Base-by-base conservation (phyloP, 2,113 vertebrate genomes). In the Hippolais icterina region DNA sequence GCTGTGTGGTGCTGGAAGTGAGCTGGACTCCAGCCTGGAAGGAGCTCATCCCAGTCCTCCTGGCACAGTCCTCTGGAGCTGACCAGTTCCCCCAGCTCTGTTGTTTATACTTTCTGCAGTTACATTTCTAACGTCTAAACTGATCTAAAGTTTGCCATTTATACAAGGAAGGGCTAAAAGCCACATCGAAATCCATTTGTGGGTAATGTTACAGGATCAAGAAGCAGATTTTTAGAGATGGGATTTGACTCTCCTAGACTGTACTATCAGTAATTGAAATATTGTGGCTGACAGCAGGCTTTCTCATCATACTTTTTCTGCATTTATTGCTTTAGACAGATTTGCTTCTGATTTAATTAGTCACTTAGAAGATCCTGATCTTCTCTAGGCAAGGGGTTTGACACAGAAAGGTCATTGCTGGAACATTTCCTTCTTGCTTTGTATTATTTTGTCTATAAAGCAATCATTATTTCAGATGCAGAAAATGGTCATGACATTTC, bases 341-440 rank as follows among this genome's bases (percentile, higher is more conserved):
- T 56, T 71, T 35, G 61, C 12, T 93, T 94, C 53, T 68, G 19
- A 89, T 92, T 87, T 92, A 69, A 60, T 92, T 92, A 94, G 52
- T 71, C 69, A 74, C 31, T 89, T 81, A 87, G 59, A 92, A 87
- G 83, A 77, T 52, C 50, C 31, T 54, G 52, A 76, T 81, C 61
- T 85, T 83, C 61, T 86, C 70, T 59, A 74, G 54, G 35, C 33
- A 76, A 90, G 23, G 44, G 53, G 35, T 81, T 89, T 72, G 59
- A 91, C 71, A 76, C 4, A 69, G 76, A 81, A 87, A 64, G n/a
- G 63, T 77, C 85, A 74, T 12, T 63, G 54, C 19, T 88, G 35
- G 47, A 94, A 90, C 29, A 93, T 59, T 91, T 61, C 66, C 83
- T 79, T 41, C 49, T 65, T 82, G n/a, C 31, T 87, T 84, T 53